Evolutionary conservation across 2,888 invertebrate species (phyloP), one percentile per base, ranked within the genome.

Genomic region (Eupsilia transversa): DNA sequence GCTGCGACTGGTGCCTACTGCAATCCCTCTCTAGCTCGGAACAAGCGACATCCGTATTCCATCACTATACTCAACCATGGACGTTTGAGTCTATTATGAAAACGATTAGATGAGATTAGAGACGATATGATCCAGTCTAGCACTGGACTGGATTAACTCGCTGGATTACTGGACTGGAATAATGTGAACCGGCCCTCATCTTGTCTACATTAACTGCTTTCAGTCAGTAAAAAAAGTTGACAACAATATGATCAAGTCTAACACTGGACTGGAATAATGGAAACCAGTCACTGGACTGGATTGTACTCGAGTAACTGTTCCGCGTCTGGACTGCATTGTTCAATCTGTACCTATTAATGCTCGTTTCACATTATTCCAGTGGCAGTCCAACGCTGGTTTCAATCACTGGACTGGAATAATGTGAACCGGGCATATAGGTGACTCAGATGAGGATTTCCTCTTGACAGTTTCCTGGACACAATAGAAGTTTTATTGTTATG

Each of bases 1-100:
- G 23, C 38, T 23, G 46, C 10, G 56, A 54, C 20, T 3, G 38
- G 17, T 30, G 33, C 27, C 38, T n/a, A n/a, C 49, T 60, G 59
- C 72, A 46, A 33, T 20, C 59, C 72, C 76, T 52, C 27, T 59
- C 14, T 38, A 54, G 17, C 20, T 46, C n/a, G 23, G 72, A 79
- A 72, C 38, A 46, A 79, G 72, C 60, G 5, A 54, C 72, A 46
- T 76, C 76, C 76, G 72, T 41, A 60, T 38, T 38, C 27, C n/a
- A 46, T 46, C 46, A 41, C 52, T 49, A 9, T 7, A 27, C 23
- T 17, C 52, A 71, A n/a, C 23, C 59, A 49, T 23, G 23, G 10
- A 49, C 17, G 41, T 49, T 49, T 17, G 27, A 59, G 14, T 35
- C 27, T 59, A 70, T 17, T 33, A 46, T n/a, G 33, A 27, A 77